Evolutionary conservation across 2,888 invertebrate species (phyloP), one percentile per base, ranked within the genome.

Genomic region (Heliconius ethilla): DNA sequence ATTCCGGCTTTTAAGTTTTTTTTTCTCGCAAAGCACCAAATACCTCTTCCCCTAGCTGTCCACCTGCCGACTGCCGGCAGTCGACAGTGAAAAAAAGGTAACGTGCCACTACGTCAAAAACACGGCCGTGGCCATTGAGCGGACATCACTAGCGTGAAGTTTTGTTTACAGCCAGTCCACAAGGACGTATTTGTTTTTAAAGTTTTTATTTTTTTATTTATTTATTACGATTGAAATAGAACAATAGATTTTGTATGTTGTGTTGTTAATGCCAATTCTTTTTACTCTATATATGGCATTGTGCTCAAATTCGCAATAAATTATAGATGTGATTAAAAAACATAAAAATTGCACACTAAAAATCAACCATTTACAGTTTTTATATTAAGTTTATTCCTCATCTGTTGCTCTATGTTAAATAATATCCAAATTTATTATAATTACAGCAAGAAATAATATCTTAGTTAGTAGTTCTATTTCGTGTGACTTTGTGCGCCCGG

Each of bases 31-130:
- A 73, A 73, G 40, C 62, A 74, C 40, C 59, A 40, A 59, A 18
- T 37, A 45, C 40, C 37, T 73, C 33, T 37, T 73, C 29, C 74
- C 63, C 74, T 74, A 11, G 63, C 25, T 22, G 45, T 29, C 63
- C 22, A 63, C 74, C 74, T 63, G 74, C 45, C 74, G 63, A 63
- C 74, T 63, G 74, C 27, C 63, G 63, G 63, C 62, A 63, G 27
- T 63, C 74, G 40, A 74, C 62, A 63, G 22, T 45, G 37, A 33
- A 74, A 74, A 74, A 62, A 73, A 59, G 55, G 15, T 59, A 72
- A 72, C 72, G n/a, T 59, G 59, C 59, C 59, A 59, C 72, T 25
- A 59, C 72, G 59, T 72, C 59, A 55, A 59, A 72, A 72, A 72
- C 72, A 37, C 72, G 33, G 59, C 33, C 9, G 33, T 59, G 72